A percentile compares a stretch with the other conserved stretches of the same genome.
These are phyloP conservation scores for Coregonus sp. DNA, from an alignment of 2,797 vertebrate genomes.

Conservation along the genomic window DNA sequence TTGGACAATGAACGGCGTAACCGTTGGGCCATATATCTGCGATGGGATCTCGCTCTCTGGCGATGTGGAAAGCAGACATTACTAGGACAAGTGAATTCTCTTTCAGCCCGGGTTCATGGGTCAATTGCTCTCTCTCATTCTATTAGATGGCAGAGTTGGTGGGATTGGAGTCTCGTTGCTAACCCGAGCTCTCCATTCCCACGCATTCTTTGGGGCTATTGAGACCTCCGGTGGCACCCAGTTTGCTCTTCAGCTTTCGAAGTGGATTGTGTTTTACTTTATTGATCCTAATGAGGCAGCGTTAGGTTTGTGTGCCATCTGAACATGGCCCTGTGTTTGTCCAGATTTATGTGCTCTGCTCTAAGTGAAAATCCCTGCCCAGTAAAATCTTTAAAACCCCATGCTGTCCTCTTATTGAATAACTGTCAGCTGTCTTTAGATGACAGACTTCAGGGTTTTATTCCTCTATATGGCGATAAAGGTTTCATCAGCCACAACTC, in stretches of 20 bases:
- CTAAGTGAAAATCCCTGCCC: constrained; percentile 67
- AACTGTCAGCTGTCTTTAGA: constrained; percentile 70
- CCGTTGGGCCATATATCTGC: constrained; percentile 37
- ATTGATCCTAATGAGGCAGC: constrained; percentile 74
- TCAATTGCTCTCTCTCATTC: constrained; percentile 73
- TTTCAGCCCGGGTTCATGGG: constrained; percentile 73
- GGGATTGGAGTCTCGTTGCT: constrained; percentile 64
- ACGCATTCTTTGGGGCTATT: constrained; percentile 66
- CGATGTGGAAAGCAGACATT: constrained; percentile 66
- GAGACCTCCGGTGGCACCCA: constrained; percentile 58
- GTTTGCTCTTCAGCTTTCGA: constrained; percentile 70
- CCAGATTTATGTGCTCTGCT: constrained; percentile 68
- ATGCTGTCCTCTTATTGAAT: constrained; percentile 69
- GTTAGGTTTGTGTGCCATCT: constrained; percentile 65
- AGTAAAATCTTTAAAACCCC: constrained; percentile 72
- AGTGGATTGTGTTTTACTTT: constrained; percentile 72
- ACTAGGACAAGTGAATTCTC: constrained; percentile 71
- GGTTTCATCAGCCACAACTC: constrained; percentile 44
- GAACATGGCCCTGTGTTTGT: constrained; percentile 61
- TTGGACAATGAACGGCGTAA: constrained; percentile 33
- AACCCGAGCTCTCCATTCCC: constrained; percentile 68
- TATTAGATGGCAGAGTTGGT: constrained; percentile 69
- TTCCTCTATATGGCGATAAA: constrained; percentile 38
- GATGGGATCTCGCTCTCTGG: constrained; percentile 40
- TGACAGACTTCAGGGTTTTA: constrained; percentile 63